phyloP scores from a whole-genome alignment of 2,888 invertebrate species.

The Trachelus tabidus region DNA sequence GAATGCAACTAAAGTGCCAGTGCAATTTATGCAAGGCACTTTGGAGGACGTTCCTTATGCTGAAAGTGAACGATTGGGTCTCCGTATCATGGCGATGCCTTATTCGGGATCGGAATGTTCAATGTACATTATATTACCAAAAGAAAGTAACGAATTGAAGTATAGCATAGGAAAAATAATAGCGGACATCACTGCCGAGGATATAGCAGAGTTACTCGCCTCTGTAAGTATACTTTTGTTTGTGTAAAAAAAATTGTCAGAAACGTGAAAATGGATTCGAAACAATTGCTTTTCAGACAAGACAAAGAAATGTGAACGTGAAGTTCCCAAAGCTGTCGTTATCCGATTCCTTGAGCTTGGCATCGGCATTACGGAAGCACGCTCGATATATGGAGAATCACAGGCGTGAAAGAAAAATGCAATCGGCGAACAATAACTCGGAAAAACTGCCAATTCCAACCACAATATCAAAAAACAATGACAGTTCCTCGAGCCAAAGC shows the following conservation, averaged over 20 bases:
- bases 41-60: conserved; percentile 56
- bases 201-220: conserved; percentile 43
- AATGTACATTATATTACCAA: conserved; percentile 67
- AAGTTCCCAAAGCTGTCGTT: conserved; percentile 18
- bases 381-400: too few species aligned
- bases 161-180: conserved; percentile 53
- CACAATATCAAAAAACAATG: too few species aligned
- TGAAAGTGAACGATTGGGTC: conserved; percentile 52
- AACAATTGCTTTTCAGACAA: conserved; percentile 8
- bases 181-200: conserved; percentile 37
- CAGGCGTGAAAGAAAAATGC: too few species aligned
- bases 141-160: conserved; percentile 41
- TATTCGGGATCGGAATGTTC: conserved; percentile 64
- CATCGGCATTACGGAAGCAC: too few species aligned
- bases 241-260: neutral
- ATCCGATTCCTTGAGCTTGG: conserved; percentile 12
- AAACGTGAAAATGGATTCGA: too few species aligned
- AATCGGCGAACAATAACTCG: too few species aligned
- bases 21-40: conserved; percentile 54
- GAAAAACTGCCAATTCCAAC: too few species aligned
- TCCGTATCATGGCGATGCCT: conserved; percentile 64
- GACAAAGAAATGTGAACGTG: conserved; percentile 14
- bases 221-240: conserved; percentile 24
- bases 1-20: conserved; percentile 36
- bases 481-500: too few species aligned